Evolutionary conservation across 2,888 invertebrate species (phyloP).

Genomic region (Carpatolechia fugitivella): DNA sequence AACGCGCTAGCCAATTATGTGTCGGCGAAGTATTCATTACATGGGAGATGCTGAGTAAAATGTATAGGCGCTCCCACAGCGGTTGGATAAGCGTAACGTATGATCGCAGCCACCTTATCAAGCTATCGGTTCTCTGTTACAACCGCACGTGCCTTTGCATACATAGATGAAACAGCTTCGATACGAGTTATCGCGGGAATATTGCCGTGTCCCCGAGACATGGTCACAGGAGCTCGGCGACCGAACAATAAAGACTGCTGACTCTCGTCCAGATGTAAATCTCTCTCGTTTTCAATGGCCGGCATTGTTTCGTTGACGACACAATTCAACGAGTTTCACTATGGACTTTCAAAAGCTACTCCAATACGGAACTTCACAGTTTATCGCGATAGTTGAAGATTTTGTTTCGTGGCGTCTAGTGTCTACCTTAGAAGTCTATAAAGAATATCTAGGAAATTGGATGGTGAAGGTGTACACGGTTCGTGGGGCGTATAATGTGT

Average conservation of each 20-base stretch:
- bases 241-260: constrained; percentile 50
- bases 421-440: too few relatives aligned
- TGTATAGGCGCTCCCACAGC: constrained; percentile 51
- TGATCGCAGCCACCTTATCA: constrained; percentile 61
- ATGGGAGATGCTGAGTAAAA: constrained; percentile 51
- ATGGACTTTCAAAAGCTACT: constrained; percentile 40
- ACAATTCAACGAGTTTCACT: constrained; percentile 52
- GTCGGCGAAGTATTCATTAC: constrained; percentile 63
- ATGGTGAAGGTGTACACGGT: background rate
- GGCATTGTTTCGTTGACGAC: constrained; percentile 57
- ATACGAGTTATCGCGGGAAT: constrained; percentile 55
- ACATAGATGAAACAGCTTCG: constrained; percentile 49
- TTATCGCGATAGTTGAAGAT: constrained; percentile 24
- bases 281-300: constrained; percentile 54
- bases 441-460: constrained; percentile 4
- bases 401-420: background rate
- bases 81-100: constrained; percentile 61
- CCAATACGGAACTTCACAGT: constrained; percentile 35
- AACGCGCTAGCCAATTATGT: constrained; percentile 55
- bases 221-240: constrained; percentile 39
- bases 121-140: constrained; percentile 50
- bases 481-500: constrained; percentile 4
- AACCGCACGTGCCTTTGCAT: constrained; percentile 62
- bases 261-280: constrained; percentile 55
- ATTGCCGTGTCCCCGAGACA: constrained; percentile 47